A percentile compares a stretch with the other conserved stretches of the same genome.
Evolutionary conservation across 2,888 invertebrate genomes (phyloP).

Genomic region (Coelinius sp.): DNA sequence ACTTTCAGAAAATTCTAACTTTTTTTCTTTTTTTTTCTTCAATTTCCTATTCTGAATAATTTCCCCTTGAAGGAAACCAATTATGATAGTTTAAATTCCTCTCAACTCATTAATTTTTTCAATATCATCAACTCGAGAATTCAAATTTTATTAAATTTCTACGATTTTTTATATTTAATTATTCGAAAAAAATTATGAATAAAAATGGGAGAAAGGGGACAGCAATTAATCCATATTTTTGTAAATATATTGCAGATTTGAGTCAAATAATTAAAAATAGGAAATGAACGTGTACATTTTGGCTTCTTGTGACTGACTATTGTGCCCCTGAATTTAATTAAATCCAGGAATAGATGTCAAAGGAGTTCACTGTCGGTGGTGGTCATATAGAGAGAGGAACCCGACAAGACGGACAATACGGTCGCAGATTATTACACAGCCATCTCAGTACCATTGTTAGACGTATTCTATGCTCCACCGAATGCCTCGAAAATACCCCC

Average conservation of each 20-base stretch:
- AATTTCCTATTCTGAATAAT: no score
- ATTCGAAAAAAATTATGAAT: no score
- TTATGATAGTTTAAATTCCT: neutral
- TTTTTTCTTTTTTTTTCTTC: constrained; percentile 7
- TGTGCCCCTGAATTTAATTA: constrained; percentile 69
- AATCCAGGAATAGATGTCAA: constrained; percentile 69
- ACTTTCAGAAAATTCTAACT: neutral
- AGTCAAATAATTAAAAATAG: neutral
- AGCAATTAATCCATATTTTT: no score
- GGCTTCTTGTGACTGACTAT: constrained; percentile 46
- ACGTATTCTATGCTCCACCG: constrained; percentile 26
- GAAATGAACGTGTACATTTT: constrained; percentile 2
- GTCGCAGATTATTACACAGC: constrained; percentile 70
- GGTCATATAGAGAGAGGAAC: constrained; percentile 52
- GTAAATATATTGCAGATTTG: no score
- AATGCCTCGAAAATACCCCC: constrained; percentile 24
- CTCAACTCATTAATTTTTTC: no score
- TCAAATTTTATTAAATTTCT: no score
- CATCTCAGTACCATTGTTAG: constrained; percentile 50
- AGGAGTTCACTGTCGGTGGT: constrained; percentile 52
- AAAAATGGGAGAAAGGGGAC: no score
- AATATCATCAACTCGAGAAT: no score
- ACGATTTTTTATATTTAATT: no score
- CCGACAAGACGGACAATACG: constrained; percentile 70
- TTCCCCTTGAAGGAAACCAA: neutral